Base-by-base conservation (phyloP, 2,888 invertebrate genomes). In the Campoplex nolae region DNA sequence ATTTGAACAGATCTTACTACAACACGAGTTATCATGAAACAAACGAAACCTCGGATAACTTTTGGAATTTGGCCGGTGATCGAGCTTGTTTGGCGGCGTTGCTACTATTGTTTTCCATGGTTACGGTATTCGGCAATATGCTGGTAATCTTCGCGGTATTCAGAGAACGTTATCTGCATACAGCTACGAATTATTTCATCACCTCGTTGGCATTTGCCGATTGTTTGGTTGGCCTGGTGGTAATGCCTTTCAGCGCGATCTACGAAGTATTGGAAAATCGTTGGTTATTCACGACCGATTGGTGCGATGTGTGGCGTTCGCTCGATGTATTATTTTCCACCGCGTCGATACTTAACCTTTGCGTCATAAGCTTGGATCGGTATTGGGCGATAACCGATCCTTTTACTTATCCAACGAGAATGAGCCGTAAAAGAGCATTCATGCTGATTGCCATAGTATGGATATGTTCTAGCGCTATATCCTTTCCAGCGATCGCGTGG, bases 321-420 rank as follows among this genome's bases (percentile, higher is more conserved):
- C 94, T 99, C 88, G 99, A 99, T 93, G 99, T 99, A 2, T 96
- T 99, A 1, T 99, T 99, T 91, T 98, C 98, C 91, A 99, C 99
- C 0, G 99, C 99, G 7, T 99, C 99, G 16, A 99, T 99, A 91
- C 96, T 99, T 76, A 99, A 99, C 95, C 95, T 99, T 80, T 99
- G 99, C 95, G 99, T 99, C 48, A 99, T 99, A 92, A 98, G 98
- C 0, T 94, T 99, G 91, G 99, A 99, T 94, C 96, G 99, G 28
- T 99, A 99, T 95, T 99, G 99, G 99, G 99, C 99, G 70, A 99
- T 99, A 88, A 99, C 99, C 18, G 99, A 99, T 95, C 99, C 99
- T 0, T 99, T 99, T 90, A 98, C 98, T 73, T 99, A 99, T 95
- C 99, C 99, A 1, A 98, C 97, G 95, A 96, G 97, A 88, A 99